Evolutionary conservation across 2,888 invertebrate genomes (phyloP).

Genomic region (Agonopterix arenella): DNA sequence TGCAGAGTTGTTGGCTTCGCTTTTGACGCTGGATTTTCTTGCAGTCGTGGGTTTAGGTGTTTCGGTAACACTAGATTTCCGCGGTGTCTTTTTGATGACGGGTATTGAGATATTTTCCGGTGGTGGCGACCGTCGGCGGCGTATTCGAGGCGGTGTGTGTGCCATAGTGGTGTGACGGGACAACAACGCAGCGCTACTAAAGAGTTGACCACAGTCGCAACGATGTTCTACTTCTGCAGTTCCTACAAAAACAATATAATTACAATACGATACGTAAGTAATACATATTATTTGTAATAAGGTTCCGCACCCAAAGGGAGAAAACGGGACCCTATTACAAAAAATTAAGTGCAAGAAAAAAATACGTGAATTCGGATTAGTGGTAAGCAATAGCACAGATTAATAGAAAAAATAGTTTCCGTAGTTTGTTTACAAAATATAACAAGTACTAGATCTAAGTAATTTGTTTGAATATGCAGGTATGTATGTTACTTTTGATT

Average conservation of each 20-base stretch:
- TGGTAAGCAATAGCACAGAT: no score
- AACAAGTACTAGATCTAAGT: no score
- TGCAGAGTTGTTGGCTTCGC: slow-evolving; percentile 14
- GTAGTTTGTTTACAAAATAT: no score
- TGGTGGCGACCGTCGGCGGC: slow-evolving; percentile 52
- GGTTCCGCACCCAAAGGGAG: no score
- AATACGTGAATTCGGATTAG: no score
- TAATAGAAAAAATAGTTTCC: no score
- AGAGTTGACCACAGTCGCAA: slow-evolving; percentile 68
- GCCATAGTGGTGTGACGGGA: slow-evolving; percentile 62
- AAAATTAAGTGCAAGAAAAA: no score
- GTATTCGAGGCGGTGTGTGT: slow-evolving; percentile 69
- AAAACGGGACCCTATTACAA: no score
- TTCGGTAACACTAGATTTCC: slow-evolving; percentile 13
- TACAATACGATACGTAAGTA: background rate
- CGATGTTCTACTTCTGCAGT: slow-evolving; percentile 58
- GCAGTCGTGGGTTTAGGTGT: slow-evolving; percentile 17
- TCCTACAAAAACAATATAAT: slow-evolving; percentile 27
- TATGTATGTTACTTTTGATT: no score
- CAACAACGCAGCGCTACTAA: slow-evolving; percentile 60
- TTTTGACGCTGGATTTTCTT: slow-evolving; percentile 23
- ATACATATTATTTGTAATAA: no score
- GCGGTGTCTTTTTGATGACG: slow-evolving; percentile 7
- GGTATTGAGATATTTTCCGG: slow-evolving; percentile 19
- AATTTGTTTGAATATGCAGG: no score